phyloP scores from a whole-genome alignment of 2,888 invertebrate species.

The Timema podura region DNA sequence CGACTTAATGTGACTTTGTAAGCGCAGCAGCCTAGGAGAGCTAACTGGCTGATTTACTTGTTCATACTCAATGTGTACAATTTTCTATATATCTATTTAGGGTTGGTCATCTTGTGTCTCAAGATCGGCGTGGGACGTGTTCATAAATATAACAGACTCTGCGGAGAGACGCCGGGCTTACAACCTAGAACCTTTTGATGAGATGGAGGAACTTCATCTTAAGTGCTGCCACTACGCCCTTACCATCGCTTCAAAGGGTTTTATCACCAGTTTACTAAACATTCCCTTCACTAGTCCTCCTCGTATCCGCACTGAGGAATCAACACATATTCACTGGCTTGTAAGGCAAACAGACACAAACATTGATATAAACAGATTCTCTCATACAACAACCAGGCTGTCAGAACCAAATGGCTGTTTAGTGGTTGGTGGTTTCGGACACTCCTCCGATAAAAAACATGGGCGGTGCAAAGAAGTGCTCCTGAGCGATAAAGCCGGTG shows the following conservation, averaged over 20 bases:
- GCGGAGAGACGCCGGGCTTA: slow-evolving; percentile 41
- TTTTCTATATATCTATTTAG: slow-evolving; percentile 26
- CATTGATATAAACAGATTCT: slow-evolving; percentile 19
- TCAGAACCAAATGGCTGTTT: slow-evolving; percentile 13
- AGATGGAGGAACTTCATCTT: slow-evolving; percentile 49
- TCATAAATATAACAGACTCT: slow-evolving; percentile 35
- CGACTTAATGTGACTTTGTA: neutral
- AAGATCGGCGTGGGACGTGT: slow-evolving; percentile 39
- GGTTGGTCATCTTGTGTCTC: slow-evolving; percentile 32
- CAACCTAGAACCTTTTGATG: slow-evolving; percentile 48
- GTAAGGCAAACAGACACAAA: neutral
- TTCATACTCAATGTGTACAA: neutral
- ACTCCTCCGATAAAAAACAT: slow-evolving; percentile 18
- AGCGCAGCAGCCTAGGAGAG: neutral
- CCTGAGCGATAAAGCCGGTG: neutral
- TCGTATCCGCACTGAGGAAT: neutral
- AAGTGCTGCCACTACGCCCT: slow-evolving; percentile 49
- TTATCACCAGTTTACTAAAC: slow-evolving; percentile 9
- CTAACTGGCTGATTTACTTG: too few relatives aligned
- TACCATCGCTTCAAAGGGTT: slow-evolving; percentile 40
- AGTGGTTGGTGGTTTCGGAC: slow-evolving; percentile 32
- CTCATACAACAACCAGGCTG: slow-evolving; percentile 19
- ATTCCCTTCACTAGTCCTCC: too few relatives aligned
- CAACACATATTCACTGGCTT: neutral
- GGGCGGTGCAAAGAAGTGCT: slow-evolving; percentile 11